Conservation (phyloP, 2,888 invertebrate species). For the Atethmia centrago region DNA sequence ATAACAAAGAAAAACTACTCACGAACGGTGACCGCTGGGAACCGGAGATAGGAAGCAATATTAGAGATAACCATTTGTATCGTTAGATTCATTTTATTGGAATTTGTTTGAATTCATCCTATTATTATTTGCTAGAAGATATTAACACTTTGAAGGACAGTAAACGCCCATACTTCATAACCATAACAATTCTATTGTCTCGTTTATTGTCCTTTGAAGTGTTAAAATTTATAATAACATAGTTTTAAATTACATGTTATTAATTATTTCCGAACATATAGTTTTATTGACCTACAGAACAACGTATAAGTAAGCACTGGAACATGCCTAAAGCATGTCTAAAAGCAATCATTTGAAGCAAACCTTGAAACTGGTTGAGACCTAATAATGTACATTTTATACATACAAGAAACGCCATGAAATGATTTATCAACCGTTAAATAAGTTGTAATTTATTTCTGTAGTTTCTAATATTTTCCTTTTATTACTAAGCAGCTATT, state of each 20-base stretch:
- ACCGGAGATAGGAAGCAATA: slow-evolving; percentile 98
- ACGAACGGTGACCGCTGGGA: slow-evolving; percentile 99
- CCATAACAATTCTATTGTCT: no score
- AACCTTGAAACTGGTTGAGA: slow-evolving; percentile 40
- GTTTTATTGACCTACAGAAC: slow-evolving; percentile 16
- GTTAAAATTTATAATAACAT: neutral
- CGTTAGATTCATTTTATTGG: slow-evolving; percentile 65
- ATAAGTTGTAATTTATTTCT: slow-evolving; percentile 41
- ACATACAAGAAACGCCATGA: slow-evolving; percentile 26
- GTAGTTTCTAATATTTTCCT: slow-evolving; percentile 13
- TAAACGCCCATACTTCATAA: no score
- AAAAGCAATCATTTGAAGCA: slow-evolving; percentile 47
- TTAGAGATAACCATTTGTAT: slow-evolving; percentile 89
- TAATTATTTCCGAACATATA: neutral
- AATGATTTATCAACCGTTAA: slow-evolving; percentile 38
- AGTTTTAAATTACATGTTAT: slow-evolving; percentile 9
- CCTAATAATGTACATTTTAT: slow-evolving; percentile 27
- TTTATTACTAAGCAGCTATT: slow-evolving; percentile 31
- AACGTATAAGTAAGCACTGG: neutral
- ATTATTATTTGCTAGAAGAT: neutral
- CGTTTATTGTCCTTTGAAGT: no score
- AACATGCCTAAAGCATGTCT: slow-evolving; percentile 45
- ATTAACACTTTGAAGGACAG: no score
- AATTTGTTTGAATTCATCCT: neutral
- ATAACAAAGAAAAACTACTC: slow-evolving; percentile 99